These are phyloP conservation scores for Platycercus adscitus DNA, from an alignment of 2,113 vertebrate species.

Conservation along the genomic window DNA sequence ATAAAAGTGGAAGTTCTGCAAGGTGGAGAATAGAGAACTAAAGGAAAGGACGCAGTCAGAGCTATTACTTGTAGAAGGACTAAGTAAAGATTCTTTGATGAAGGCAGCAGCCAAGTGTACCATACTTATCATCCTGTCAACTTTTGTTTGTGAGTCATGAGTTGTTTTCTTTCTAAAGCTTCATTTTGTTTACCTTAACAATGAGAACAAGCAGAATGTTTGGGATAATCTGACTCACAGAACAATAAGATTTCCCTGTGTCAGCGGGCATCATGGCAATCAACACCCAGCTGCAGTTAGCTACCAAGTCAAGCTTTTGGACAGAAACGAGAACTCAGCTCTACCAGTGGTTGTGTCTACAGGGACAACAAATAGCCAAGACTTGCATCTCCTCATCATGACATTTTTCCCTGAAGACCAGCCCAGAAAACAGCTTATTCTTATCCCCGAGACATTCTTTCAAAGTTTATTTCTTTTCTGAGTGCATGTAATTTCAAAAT, in stretches of 20 bases:
- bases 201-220: neutral
- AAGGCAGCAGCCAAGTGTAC: neutral
- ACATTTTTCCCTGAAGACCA: neutral
- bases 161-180: neutral
- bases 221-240: neutral
- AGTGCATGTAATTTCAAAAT: neutral
- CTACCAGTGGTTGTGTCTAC: neutral
- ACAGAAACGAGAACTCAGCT: neutral
- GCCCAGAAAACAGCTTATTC: neutral
- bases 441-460: neutral
- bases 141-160: neutral
- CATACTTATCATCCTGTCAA: neutral
- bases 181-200: neutral
- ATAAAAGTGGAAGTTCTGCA: neutral
- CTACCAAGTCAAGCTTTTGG: neutral
- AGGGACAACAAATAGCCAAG: neutral
- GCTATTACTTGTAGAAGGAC: neutral
- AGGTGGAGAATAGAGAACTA: neutral
- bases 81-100: neutral
- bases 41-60: neutral
- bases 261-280: neutral
- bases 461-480: neutral
- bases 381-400: neutral
- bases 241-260: neutral
- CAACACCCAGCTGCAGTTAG: neutral